Base-by-base conservation (phyloP, 2,888 invertebrate species). In the Dione vanillae region DNA sequence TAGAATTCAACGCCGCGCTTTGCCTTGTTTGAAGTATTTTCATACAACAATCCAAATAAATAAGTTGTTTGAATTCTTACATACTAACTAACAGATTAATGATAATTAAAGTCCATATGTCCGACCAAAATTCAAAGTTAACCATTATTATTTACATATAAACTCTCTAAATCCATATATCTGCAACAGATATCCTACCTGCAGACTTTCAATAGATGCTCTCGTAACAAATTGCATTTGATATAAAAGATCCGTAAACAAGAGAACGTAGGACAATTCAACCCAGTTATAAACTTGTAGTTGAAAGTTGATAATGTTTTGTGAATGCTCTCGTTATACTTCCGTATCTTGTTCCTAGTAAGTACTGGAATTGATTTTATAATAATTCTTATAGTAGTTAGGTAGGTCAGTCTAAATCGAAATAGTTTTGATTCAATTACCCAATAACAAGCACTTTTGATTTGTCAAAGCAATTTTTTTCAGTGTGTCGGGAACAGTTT, bases 261-360 rank as follows among this genome's bases (percentile, higher is more conserved):
- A 56, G 37, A 40, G 16, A 56, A 56, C n/a, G 37, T 56, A 56
- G 12, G 11, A 11, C 16, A 40, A 16, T 56, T 12, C 11, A 37
- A 56, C 37, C 16, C 37, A 56, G n/a, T n/a, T 54, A 11, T 19
- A 54, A 37, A 54, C 10, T 35, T 37, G 37, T 37, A 27, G 20
- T 52, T 52, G 52, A 52, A 52, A 52, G 27, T 52, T 52, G 52
- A 52, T 52, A 27, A 52, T 27, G 8, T 20, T 52, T 27, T 20
- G 52, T 52, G 49, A 49, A 49, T 20, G 49, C 27, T 52, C 52
- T 27, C 35, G 16, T 37, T 54, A 37, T 54, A n/a, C n/a, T 54
- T 54, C 54, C 37, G 35, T 54, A 54, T 37, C 37, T n/a, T 37
- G 10, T 37, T 54, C 16, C 37, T 1, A 27, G 20, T 5, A 16